Percentiles rank a stretch among this genome's conserved stretches.
These are phyloP conservation scores for Macrotus californicus DNA, from an alignment of 2,113 vertebrate species.

Conservation along the genomic window DNA sequence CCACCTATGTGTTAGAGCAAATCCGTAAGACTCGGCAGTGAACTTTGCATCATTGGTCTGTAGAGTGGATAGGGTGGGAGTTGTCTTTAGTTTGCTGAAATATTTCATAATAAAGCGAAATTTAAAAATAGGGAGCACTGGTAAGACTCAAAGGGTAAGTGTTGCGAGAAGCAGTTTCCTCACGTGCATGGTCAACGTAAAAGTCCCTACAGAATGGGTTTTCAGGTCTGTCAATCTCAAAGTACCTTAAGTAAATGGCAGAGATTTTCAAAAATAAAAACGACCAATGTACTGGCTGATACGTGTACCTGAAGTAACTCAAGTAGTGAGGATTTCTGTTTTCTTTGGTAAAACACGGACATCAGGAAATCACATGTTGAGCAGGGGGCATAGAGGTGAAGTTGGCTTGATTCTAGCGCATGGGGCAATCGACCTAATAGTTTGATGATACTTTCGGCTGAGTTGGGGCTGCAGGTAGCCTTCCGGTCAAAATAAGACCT, in stretches of 20 bases:
- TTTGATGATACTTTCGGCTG: accelerated
- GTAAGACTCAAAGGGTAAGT: too few relatives aligned
- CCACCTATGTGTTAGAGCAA: not conserved
- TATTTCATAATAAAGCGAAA: not conserved
- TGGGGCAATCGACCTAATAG: accelerated
- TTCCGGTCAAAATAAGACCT: not conserved
- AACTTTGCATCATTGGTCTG: not conserved
- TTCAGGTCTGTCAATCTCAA: accelerated
- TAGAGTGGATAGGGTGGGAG: not conserved
- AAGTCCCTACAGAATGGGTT: not conserved
- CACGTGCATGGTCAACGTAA: accelerated
- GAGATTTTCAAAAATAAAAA: not conserved
- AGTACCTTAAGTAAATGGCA: not conserved
- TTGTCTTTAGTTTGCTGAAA: too few relatives aligned
- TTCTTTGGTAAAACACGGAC: not conserved
- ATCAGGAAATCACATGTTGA: too few relatives aligned
- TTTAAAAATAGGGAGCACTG: accelerated
- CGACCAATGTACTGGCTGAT: not conserved
- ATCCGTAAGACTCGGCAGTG: accelerated
- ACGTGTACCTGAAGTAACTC: not conserved
- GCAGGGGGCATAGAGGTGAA: accelerated
- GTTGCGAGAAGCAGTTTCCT: not conserved
- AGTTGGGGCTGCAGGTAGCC: accelerated
- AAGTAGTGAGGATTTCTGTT: not conserved
- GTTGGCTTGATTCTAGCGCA: accelerated